These are phyloP conservation scores for Xyrauchen texanus DNA, from an alignment of 2,113 vertebrate genomes.

Conservation along the genomic window DNA sequence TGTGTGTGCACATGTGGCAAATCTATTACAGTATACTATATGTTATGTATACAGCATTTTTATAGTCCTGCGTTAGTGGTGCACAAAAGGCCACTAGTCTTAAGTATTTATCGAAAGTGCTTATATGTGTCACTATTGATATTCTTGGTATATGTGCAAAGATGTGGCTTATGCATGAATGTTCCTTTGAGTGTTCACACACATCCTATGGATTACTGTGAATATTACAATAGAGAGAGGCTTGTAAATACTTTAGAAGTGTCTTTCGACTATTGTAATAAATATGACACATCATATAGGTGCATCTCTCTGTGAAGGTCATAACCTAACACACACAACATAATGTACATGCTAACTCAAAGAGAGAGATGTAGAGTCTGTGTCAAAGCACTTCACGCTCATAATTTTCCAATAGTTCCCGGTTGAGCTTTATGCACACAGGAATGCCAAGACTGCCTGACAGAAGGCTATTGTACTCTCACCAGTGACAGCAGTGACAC, in stretches of 20 bases:
- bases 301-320: constrained; percentile 3
- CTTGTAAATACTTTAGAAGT: constrained; percentile 16
- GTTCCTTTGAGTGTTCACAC: constrained; percentile 19
- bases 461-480: constrained; percentile 30
- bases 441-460: constrained; percentile 9
- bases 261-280: constrained; percentile 3
- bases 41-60: neutral
- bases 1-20: neutral
- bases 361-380: neutral
- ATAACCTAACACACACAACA: neutral
- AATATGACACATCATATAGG: constrained; percentile 1
- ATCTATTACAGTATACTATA: too few relatives aligned
- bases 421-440: constrained; percentile 5
- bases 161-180: constrained; percentile 13
- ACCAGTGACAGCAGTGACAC: constrained; percentile 18
- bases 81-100: constrained; percentile 9
- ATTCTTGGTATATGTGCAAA: constrained; percentile 16
- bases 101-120: constrained; percentile 6
- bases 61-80: neutral
- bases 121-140: constrained; percentile 15
- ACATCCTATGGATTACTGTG: constrained; percentile 22
- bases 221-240: neutral
- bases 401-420: constrained; percentile 19
- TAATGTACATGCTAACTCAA: neutral
- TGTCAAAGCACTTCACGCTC: neutral